A percentile compares a stretch with the other conserved stretches of the same genome.
Evolutionary conservation across 1,140 invertebrate genomes (phyloP).

Genomic region (Drosophila orena): DNA sequence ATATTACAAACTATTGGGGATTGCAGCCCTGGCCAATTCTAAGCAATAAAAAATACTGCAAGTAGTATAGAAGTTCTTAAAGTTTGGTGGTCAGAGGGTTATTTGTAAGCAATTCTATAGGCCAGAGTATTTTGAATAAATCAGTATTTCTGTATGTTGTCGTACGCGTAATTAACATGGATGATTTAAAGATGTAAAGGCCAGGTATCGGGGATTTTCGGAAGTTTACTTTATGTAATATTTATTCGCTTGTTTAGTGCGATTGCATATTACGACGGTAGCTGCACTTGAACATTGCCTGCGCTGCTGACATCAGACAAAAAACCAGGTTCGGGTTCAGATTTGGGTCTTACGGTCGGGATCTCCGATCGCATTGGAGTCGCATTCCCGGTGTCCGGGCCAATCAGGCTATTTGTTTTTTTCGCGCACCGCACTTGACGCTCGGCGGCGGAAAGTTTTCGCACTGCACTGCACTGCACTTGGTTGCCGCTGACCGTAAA

Average conservation of each 20-base stretch:
- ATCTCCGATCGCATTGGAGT: neutral
- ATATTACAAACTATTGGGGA: no score
- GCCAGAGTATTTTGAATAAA: no score
- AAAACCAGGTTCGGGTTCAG: conserved; percentile 1
- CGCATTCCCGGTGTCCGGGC: conserved; percentile 8
- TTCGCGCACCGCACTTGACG: conserved; percentile 45
- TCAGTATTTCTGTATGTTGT: no score
- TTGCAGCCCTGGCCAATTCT: no score
- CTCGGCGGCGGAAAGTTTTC: conserved; percentile 46
- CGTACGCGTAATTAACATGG: neutral
- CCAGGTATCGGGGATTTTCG: neutral
- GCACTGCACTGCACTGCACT: conserved; percentile 44
- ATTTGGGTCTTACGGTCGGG: neutral
- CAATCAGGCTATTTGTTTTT: conserved; percentile 50
- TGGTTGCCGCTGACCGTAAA: conserved; percentile 33
- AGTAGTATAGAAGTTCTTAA: no score
- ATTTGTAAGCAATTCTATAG: no score
- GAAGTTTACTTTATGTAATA: neutral
- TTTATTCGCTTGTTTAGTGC: neutral
- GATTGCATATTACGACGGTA: neutral
- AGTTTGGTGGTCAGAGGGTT: no score
- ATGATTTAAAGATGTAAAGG: neutral
- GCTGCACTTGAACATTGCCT: conserved; percentile 4
- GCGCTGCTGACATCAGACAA: conserved; percentile 8
- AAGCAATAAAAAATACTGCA: no score